phyloP scores from a whole-genome alignment of 53 echinoderm and acorn worm genomes.

The Arbacia lixula region DNA sequence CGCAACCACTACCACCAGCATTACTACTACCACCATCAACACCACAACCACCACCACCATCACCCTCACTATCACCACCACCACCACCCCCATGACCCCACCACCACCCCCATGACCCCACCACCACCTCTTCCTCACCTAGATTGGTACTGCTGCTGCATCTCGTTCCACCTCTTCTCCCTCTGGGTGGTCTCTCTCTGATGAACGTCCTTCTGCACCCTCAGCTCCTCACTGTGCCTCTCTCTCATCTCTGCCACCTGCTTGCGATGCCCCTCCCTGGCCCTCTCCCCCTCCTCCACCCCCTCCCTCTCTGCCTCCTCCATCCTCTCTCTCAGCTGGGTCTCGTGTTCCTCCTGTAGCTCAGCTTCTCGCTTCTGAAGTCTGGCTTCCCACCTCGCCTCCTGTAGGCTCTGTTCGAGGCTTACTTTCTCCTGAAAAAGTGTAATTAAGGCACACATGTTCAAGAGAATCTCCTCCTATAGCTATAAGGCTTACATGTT shows the following conservation, averaged over 20 bases:
- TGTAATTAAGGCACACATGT: too few species aligned
- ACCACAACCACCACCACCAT: too few species aligned
- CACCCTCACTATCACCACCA: too few species aligned
- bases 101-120: too few species aligned
- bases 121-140: conserved; percentile 71
- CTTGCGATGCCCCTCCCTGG: conserved; percentile 68
- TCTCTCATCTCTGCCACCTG: conserved; percentile 73
- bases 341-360: conserved; percentile 57
- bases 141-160: conserved; percentile 73
- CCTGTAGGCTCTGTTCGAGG: conserved; percentile 78
- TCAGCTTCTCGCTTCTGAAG: conserved; percentile 83
- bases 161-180: conserved; percentile 62
- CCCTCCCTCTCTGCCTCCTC: conserved; percentile 66
- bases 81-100: too few species aligned
- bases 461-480: too few species aligned
- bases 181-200: conserved; percentile 71
- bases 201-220: conserved; percentile 59
- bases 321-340: conserved; percentile 64
- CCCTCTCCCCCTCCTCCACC: conserved; percentile 52
- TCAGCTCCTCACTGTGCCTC: conserved; percentile 74
- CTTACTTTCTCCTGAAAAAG: conserved; percentile 68
- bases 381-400: conserved; percentile 81
- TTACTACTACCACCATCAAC: too few species aligned
- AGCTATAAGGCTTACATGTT: too few species aligned
- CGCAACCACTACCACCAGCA: too few species aligned